Percentiles rank a stretch among this genome's conserved stretches.
Evolutionary conservation across 2,113 vertebrate genomes (phyloP).

Genomic region (Gymnarchus niloticus): DNA sequence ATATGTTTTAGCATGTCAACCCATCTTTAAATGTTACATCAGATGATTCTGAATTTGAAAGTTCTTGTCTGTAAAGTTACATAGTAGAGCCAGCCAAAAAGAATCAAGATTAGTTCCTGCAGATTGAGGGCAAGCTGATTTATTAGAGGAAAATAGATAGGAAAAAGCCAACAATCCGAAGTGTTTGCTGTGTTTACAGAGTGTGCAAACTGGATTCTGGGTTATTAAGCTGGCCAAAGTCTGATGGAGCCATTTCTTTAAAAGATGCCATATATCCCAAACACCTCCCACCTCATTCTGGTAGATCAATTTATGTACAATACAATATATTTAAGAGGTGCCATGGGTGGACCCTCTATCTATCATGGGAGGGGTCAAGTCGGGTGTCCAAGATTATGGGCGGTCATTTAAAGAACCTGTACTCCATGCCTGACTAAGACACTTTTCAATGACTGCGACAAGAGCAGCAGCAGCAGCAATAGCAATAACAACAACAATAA

Average conservation of each 20-base stretch:
- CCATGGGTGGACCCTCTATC: not conserved
- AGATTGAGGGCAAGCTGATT: not conserved
- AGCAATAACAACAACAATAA: not conserved
- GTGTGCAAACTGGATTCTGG: not conserved
- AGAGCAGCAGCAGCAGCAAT: not conserved
- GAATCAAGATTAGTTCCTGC: not conserved
- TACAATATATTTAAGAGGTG: too few species aligned
- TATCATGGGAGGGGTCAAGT: not conserved
- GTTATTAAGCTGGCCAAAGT: too few species aligned
- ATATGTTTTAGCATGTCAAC: not conserved
- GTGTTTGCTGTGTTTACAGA: not conserved
- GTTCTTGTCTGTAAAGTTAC: not conserved
- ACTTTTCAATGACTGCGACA: not conserved
- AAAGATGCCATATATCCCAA: not conserved
- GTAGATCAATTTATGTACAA: not conserved
- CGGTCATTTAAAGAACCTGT: not conserved
- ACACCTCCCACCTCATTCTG: not conserved
- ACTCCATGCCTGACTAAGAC: not conserved
- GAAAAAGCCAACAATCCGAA: not conserved
- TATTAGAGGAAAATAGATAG: not conserved
- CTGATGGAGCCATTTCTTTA: too few species aligned
- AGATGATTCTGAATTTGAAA: not conserved
- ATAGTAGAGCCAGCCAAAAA: not conserved
- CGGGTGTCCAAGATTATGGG: not conserved
- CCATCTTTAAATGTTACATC: slow-evolving; percentile 5